Evolutionary conservation across 2,888 invertebrate species (phyloP).

Genomic region (Elegia similella): DNA sequence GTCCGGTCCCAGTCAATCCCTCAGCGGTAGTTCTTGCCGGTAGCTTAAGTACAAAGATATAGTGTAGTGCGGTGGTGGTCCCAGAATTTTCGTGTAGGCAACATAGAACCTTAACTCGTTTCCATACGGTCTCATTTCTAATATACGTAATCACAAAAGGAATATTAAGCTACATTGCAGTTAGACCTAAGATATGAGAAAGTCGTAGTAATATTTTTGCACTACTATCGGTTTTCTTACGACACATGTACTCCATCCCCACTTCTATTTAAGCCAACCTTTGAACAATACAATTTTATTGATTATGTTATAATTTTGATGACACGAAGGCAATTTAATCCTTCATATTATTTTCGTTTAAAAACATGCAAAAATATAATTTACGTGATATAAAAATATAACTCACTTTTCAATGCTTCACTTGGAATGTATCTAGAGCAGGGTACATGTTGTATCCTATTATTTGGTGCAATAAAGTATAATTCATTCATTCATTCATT

Average conservation of each 20-base stretch:
- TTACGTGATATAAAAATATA: background rate
- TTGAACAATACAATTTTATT: background rate
- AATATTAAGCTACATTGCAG: conserved; percentile 9
- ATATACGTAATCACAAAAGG: conserved; percentile 13
- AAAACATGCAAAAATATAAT: background rate
- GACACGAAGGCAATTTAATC: background rate
- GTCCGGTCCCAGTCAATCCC: conserved; percentile 14
- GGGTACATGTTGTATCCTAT: too few relatives aligned
- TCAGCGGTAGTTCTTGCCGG: conserved; percentile 42
- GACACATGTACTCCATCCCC: background rate
- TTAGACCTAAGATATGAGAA: conserved; percentile 15
- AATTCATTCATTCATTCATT: too few relatives aligned
- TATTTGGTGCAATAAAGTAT: too few relatives aligned
- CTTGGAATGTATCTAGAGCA: background rate
- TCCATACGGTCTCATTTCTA: conserved; percentile 16
- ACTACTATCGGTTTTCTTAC: conserved; percentile 24
- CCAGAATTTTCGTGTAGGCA: conserved; percentile 6
- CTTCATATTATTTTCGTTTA: background rate
- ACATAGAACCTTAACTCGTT: conserved; percentile 8
- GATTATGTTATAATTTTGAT: background rate
- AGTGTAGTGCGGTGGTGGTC: conserved; percentile 20
- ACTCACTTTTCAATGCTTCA: background rate
- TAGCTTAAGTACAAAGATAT: conserved; percentile 43
- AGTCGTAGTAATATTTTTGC: conserved; percentile 21
- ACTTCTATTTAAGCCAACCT: background rate